A percentile compares a stretch with the other conserved stretches of the same genome.
Conservation (phyloP, 2,113 vertebrate genomes). For the Neolamprologus sp. region DNA sequence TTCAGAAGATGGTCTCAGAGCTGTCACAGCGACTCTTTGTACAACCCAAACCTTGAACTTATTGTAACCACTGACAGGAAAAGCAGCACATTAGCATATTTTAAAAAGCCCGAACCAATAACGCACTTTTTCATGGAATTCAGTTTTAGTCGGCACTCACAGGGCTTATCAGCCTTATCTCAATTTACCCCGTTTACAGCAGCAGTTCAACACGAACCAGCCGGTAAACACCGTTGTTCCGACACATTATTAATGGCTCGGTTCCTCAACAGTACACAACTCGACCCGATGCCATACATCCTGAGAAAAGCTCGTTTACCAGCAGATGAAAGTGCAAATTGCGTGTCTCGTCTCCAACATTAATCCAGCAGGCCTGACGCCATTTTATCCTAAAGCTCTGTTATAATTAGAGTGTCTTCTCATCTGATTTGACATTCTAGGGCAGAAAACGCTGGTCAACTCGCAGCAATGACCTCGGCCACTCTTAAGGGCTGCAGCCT, state of each 20-base stretch:
- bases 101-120: neutral
- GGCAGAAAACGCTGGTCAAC: neutral
- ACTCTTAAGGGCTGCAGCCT: neutral
- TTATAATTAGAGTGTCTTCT: neutral
- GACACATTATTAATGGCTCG: neutral
- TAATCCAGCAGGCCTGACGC: neutral
- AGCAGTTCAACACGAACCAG: neutral
- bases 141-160: neutral
- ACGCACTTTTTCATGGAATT: fast-evolving
- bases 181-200: neutral
- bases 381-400: neutral
- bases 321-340: neutral
- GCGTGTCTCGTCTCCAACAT: neutral
- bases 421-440: neutral
- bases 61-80: fast-evolving
- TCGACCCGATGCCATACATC: neutral
- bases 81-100: neutral
- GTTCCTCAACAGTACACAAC: neutral
- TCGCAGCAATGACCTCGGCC: neutral
- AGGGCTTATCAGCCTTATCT: neutral
- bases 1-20: neutral
- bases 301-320: fast-evolving
- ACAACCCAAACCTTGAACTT: neutral
- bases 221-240: neutral
- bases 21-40: neutral